Percentiles rank a stretch among this genome's conserved stretches.
phyloP scores from a whole-genome alignment of 2,797 vertebrate species.

The Nyctibius grandis region DNA sequence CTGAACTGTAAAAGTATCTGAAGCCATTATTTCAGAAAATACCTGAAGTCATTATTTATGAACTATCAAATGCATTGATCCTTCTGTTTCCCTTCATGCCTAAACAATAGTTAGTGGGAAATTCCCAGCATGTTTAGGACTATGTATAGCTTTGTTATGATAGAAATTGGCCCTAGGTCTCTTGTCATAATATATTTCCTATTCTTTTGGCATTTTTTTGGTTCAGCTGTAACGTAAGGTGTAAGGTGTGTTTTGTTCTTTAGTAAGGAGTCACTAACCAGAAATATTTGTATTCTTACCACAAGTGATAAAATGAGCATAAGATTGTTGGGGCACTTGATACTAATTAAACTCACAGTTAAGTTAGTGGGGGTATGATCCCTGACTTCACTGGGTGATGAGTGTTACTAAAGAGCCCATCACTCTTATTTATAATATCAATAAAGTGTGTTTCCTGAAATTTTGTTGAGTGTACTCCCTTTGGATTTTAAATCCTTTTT shows the following conservation, averaged over 20 bases:
- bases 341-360: neutral
- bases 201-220: neutral
- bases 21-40: constrained; percentile 47
- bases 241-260: neutral
- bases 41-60: constrained; percentile 47
- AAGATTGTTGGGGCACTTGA: neutral
- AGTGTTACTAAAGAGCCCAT: neutral
- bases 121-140: constrained; percentile 17
- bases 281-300: neutral
- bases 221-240: neutral
- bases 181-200: neutral
- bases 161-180: neutral
- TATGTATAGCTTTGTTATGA: neutral
- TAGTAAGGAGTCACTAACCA: neutral
- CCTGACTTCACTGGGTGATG: neutral
- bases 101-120: constrained; percentile 18
- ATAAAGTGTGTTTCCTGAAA: neutral
- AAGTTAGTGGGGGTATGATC: neutral
- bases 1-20: constrained; percentile 51
- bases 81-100: constrained; percentile 5
- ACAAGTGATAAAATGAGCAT: neutral
- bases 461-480: neutral
- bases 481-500: neutral
- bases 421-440: neutral
- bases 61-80: constrained; percentile 14